phyloP scores from a whole-genome alignment of 2,113 vertebrate species.

The Lathamus discolor region DNA sequence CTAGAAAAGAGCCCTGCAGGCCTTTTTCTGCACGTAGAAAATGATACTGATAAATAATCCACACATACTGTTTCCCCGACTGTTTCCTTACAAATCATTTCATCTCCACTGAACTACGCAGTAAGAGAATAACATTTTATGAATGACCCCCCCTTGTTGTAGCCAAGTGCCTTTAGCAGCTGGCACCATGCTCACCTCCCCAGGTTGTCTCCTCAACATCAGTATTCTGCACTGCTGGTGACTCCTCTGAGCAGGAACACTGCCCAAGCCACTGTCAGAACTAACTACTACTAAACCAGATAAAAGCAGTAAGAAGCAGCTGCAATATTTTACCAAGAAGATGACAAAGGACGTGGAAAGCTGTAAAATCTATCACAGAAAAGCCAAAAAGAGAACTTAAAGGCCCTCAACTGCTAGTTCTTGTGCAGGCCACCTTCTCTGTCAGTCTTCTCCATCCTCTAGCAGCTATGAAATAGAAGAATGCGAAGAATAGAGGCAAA shows the following conservation, averaged over 20 bases:
- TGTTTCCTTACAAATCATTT: neutral
- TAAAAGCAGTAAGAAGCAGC: neutral
- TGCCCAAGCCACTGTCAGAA: neutral
- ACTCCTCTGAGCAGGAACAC: neutral
- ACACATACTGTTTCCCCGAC: neutral
- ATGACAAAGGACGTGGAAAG: neutral
- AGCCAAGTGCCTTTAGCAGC: neutral
- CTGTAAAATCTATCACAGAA: neutral
- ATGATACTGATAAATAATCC: neutral
- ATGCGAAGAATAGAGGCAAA: neutral
- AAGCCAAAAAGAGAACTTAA: neutral
- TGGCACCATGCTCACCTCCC: neutral
- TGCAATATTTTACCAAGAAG: neutral
- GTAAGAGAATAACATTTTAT: neutral
- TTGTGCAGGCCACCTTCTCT: neutral
- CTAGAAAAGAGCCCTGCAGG: neutral
- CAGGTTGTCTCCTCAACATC: neutral
- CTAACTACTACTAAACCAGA: neutral
- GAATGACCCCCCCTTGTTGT: neutral
- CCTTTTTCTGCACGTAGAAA: neutral
- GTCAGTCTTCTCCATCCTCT: neutral
- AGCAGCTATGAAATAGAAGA: neutral
- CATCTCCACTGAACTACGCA: neutral
- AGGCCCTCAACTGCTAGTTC: neutral
- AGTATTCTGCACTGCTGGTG: neutral